Conservation (phyloP, 2,797 vertebrate genomes). For the Huso huso region DNA sequence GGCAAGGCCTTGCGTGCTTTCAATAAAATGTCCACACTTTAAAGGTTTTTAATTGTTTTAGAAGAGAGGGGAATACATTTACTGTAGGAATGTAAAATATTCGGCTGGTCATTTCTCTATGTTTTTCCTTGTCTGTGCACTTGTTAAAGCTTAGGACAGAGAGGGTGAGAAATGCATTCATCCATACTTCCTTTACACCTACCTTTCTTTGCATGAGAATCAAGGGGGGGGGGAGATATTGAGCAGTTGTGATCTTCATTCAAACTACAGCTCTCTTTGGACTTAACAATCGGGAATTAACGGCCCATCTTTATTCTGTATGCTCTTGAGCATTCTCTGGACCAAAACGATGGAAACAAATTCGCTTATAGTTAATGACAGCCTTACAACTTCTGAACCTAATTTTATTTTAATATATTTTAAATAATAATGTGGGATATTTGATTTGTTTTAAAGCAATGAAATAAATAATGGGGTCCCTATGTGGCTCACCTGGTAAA, state of each 20-base stretch:
- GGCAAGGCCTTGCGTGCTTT: constrained; percentile 51
- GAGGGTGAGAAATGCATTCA: neutral
- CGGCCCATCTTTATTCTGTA: neutral
- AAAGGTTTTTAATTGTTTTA: constrained; percentile 1
- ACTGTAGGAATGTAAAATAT: neutral
- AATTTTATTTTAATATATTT: no score
- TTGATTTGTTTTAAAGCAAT: no score
- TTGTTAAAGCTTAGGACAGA: neutral
- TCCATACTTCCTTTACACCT: neutral
- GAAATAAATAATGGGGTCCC: no score
- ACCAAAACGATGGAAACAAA: neutral
- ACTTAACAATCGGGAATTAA: neutral
- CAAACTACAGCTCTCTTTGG: neutral
- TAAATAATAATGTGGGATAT: no score
- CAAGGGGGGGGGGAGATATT: neutral
- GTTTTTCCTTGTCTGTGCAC: neutral
- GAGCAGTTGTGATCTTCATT: neutral
- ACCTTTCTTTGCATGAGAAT: neutral
- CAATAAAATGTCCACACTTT: neutral
- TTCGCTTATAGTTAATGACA: neutral
- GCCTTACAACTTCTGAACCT: no score
- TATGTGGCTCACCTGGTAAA: no score
- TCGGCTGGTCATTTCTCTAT: neutral
- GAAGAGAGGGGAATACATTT: neutral
- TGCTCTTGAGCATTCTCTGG: neutral